These are phyloP conservation scores for Drosophila meridiana DNA, from an alignment of 2,888 invertebrate genomes.

Conservation along the genomic window DNA sequence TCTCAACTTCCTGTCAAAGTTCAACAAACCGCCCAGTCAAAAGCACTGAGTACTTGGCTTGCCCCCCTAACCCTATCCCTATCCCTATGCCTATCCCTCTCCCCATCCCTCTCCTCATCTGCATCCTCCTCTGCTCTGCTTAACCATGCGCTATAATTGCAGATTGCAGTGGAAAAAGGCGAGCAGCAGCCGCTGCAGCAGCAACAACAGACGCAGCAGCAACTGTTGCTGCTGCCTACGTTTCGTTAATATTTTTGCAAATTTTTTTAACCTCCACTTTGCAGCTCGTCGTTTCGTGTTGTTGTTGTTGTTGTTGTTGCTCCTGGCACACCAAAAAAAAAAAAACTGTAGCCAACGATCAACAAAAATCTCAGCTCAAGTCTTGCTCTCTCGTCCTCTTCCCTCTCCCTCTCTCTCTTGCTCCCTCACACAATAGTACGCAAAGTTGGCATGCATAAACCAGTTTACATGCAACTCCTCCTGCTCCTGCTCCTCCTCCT, in stretches of 20 bases:
- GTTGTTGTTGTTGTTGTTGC: conserved; percentile 33
- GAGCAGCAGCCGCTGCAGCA: conserved; percentile 69
- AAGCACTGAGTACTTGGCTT: conserved; percentile 51
- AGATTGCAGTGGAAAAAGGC: conserved; percentile 78
- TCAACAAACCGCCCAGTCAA: conserved; percentile 77
- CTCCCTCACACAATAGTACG: conserved; percentile 60
- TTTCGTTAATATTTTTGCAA: conserved; percentile 80
- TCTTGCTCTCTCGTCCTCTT: conserved; percentile 2
- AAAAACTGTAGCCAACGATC: conserved; percentile 53
- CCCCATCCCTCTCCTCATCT: not conserved
- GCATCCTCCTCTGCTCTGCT: conserved; percentile 9
- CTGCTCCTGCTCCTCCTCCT: conserved; percentile 11
- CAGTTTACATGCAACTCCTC: conserved; percentile 49
- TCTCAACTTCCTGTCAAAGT: conserved; percentile 77
- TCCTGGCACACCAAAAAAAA: conserved; percentile 53
- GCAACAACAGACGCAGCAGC: conserved; percentile 53
- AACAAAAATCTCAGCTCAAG: conserved; percentile 52
- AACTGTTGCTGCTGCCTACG: conserved; percentile 72
- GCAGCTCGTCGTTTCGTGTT: conserved; percentile 59
- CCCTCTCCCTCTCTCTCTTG: conserved; percentile 13
- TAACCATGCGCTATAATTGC: conserved; percentile 73
- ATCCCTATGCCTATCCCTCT: not conserved
- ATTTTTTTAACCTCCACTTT: conserved; percentile 79
- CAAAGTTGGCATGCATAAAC: conserved; percentile 55
- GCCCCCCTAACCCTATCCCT: conserved; percentile 11